Percentiles rank a stretch among this genome's conserved stretches.
phyloP scores from a whole-genome alignment of 2,797 vertebrate species.

The Capromys pilorides region DNA sequence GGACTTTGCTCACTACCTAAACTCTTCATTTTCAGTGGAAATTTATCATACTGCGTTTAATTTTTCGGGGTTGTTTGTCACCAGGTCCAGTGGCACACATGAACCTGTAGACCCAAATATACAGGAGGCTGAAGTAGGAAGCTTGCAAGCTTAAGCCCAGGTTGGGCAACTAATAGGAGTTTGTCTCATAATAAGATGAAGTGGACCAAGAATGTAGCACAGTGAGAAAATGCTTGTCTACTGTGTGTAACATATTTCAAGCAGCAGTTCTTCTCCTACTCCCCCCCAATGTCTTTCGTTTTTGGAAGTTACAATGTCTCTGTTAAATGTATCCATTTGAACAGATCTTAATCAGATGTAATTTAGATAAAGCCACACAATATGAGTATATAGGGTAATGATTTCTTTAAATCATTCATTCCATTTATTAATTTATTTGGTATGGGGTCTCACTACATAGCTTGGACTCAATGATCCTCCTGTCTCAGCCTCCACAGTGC shows the following conservation, averaged over 20 bases:
- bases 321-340: background rate
- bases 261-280: background rate
- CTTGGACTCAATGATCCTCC: too few species aligned
- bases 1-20: background rate
- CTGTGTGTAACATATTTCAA: background rate
- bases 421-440: too few species aligned
- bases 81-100: background rate
- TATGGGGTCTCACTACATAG: too few species aligned
- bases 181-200: background rate
- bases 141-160: background rate
- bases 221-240: background rate
- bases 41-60: background rate
- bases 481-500: too few species aligned
- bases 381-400: background rate
- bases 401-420: too few species aligned
- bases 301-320: background rate
- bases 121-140: background rate
- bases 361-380: background rate
- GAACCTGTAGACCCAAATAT: background rate
- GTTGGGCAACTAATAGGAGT: background rate
- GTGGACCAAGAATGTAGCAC: background rate
- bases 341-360: background rate
- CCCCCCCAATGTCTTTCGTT: background rate
- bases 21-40: background rate
- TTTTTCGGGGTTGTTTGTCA: background rate